Percentiles rank a stretch among this genome's conserved stretches.
Evolutionary conservation across 1,140 invertebrate genomes (phyloP).

Genomic region (Cydia fagiglandana): DNA sequence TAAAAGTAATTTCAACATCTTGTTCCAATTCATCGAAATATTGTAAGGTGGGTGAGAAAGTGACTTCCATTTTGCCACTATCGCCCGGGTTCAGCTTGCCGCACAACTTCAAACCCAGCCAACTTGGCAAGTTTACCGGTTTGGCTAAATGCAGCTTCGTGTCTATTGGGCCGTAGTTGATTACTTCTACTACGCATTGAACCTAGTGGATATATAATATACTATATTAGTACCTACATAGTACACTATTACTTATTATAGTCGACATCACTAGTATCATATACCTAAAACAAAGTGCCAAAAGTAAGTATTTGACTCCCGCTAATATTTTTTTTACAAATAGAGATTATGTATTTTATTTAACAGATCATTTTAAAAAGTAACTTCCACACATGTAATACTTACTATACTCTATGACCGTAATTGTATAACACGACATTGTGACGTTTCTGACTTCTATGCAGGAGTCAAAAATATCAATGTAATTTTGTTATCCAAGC

Average conservation of each 20-base stretch:
- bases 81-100: slow-evolving; percentile 65
- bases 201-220: slow-evolving; percentile 43
- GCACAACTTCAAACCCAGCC: slow-evolving; percentile 62
- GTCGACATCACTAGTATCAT: neutral
- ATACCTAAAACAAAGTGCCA: neutral
- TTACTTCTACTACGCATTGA: slow-evolving; percentile 62
- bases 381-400: no score
- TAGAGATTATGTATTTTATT: no score
- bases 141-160: slow-evolving; percentile 64
- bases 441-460: no score
- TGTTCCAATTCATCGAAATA: slow-evolving; percentile 66
- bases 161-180: slow-evolving; percentile 68
- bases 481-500: no score
- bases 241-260: neutral
- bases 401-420: no score
- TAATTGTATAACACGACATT: no score
- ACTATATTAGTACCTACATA: no score
- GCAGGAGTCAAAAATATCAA: no score
- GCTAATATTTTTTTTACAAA: no score
- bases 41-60: slow-evolving; percentile 56
- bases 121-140: slow-evolving; percentile 52
- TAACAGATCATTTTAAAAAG: no score
- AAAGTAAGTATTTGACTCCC: no score
- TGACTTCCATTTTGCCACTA: slow-evolving; percentile 61
- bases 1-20: slow-evolving; percentile 59